Evolutionary conservation across 2,888 invertebrate genomes (phyloP), one percentile per base, ranked within the genome.

Genomic region (Drosophila ochracea): DNA sequence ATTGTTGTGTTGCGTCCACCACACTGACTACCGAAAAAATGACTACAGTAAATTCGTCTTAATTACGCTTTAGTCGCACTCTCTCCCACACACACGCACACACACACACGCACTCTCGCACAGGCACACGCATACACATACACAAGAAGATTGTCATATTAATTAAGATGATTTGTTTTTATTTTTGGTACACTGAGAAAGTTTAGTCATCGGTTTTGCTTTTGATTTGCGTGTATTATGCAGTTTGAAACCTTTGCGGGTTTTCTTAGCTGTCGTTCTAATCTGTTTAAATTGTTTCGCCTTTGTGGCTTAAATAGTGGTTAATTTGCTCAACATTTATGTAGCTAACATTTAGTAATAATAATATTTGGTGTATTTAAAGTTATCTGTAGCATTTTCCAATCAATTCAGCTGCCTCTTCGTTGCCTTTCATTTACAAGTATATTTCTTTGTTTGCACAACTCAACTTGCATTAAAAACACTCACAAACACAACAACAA

Each of bases 31-130:
- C 31, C 72, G 66, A 79, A 80, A 80, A 85, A 74, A 68, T 78
- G 70, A 84, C 82, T 85, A 86, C 80, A 89, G 86, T 85, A 85
- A 85, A 85, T 89, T 85, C 85, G 85, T 85, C 86, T 89, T 86
- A 84, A 89, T 85, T 86, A 85, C 89, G 62, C 86, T 68, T 84
- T 71, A 88, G 79, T 80, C 78, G 50, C 84, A 80, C 68, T 72
- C 68, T 47, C 55, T 52, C 43, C 47, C 59, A 49, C 72, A 50
- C 53, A 41, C 41, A 31, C n/a, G 31, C 58, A 59, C 47, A 49
- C 61, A 53, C 65, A 52, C 58, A 43, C 63, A 66, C 69, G 50
- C 59, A 55, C 73, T 52, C 41, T 47, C n/a, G 30, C n/a, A 43
- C 25, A 50, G 43, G 33, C 60, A 35, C 28, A 60, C 35, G 50